Evolutionary conservation across 2,113 vertebrate species (phyloP), one percentile per base, ranked within the genome.

Genomic region (Toxotes chatareus): DNA sequence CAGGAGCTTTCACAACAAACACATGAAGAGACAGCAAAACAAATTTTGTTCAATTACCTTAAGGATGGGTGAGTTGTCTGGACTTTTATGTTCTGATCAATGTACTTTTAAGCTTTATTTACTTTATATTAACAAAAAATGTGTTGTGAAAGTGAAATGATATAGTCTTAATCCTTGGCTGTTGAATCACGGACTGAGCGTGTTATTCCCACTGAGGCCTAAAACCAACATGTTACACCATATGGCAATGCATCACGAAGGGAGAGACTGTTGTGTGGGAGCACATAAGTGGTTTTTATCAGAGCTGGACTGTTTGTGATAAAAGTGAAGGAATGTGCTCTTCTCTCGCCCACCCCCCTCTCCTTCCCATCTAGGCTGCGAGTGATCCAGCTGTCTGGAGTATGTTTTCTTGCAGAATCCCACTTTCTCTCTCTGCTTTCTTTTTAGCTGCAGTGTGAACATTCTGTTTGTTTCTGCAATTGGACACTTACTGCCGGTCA

Each of bases 1-100:
- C 97, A 97, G 78, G 96, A 97, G 84, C 93, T 99, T 91, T 95
- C 96, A 68, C 97, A 97, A 76, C 97, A 98, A 94, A 97, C 96
- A 12, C 96, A 97, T 14, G 98, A 99, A 91, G 98, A 99, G 93
- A 99, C 98, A 0, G 98, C 98, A 62, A 99, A 99, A 91, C 98
- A 98, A 87, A 99, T 99, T 85, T 95, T 99, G 85, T 99, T 97
- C 86, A 98, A 94, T 95, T 99, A 99, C 90, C 96, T 99, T 42
- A 99, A 97, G 91, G 97, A 99, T 85, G 98, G 98, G 98, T 99
- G 44, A 95, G 98, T 96, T 87, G 40, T 67, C 27, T 34, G n/a
- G 1, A 82, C 59, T 64, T 67, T 17, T 42, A 3, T 57, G 7
- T 3, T 34, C 16, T 51, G 27, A 31, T n/a, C 23, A 38, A 34